phyloP scores from a whole-genome alignment of 2,113 vertebrate genomes.

The Brevimyrus niger region DNA sequence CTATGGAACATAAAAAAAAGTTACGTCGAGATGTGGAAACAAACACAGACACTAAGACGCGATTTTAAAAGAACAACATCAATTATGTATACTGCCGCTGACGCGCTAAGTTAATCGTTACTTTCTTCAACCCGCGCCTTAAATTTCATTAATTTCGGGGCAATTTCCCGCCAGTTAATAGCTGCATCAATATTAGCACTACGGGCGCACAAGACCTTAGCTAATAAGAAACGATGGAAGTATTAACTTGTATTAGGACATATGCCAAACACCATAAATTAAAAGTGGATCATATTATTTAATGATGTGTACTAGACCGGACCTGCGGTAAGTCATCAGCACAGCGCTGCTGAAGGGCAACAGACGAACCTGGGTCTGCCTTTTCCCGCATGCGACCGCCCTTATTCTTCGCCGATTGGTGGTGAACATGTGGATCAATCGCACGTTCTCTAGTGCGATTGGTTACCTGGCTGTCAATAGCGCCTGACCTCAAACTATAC shows the following conservation, averaged over 20 bases:
- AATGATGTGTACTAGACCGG: neutral
- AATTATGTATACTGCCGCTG: neutral
- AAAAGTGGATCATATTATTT: neutral
- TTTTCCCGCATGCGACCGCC: conserved; percentile 66
- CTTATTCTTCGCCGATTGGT: conserved; percentile 43
- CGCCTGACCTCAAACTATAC: conserved; percentile 22
- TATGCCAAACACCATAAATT: neutral
- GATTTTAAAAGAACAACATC: neutral
- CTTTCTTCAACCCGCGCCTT: neutral
- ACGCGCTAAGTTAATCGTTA: neutral
- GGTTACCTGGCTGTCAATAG: conserved; percentile 46
- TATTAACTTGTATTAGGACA: neutral
- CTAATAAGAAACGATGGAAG: neutral
- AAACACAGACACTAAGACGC: neutral
- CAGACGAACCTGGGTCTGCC: conserved; percentile 40
- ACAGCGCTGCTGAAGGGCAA: neutral
- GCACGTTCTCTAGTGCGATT: conserved; percentile 11
- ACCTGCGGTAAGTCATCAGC: neutral
- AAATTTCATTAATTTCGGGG: neutral
- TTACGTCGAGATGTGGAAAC: neutral
- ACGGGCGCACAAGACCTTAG: neutral
- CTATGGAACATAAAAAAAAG: neutral
- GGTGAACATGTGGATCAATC: conserved; percentile 36
- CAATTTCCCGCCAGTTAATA: conserved; percentile 2
- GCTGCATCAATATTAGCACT: neutral